A percentile compares a stretch with the other conserved stretches of the same genome.
Conservation (phyloP, 2,113 vertebrate species). For the Rhinolophus ferrumequinum region DNA sequence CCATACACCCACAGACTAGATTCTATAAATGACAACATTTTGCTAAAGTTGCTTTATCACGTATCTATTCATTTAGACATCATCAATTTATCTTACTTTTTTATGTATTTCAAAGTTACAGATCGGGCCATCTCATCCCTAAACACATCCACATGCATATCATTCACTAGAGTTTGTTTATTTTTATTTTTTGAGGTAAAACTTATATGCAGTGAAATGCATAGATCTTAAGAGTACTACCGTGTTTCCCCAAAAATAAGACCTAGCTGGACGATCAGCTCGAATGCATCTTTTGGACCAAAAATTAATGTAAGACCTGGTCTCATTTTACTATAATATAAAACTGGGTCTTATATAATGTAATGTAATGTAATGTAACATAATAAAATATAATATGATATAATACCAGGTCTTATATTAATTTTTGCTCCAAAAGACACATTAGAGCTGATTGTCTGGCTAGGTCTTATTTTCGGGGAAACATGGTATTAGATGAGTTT, state of each 20-base stretch:
- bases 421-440: no score
- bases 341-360: no score
- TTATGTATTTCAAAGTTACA: neutral
- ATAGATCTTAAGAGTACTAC: neutral
- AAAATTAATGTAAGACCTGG: no score
- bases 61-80: neutral
- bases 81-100: neutral
- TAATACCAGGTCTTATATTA: no score
- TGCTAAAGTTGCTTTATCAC: neutral
- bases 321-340: no score
- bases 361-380: no score
- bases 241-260: no score
- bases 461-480: no score
- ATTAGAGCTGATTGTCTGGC: no score
- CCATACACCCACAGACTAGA: neutral
- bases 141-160: neutral
- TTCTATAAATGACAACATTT: neutral
- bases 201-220: neutral
- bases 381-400: no score
- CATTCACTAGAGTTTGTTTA: neutral
- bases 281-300: no score
- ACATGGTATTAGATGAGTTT: neutral
- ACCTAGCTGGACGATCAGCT: no score
- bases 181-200: neutral
- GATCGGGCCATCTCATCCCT: neutral